Evolutionary conservation across 2,888 invertebrate genomes (phyloP), one percentile per base, ranked within the genome.

Genomic region (Synergus umbraculus): DNA sequence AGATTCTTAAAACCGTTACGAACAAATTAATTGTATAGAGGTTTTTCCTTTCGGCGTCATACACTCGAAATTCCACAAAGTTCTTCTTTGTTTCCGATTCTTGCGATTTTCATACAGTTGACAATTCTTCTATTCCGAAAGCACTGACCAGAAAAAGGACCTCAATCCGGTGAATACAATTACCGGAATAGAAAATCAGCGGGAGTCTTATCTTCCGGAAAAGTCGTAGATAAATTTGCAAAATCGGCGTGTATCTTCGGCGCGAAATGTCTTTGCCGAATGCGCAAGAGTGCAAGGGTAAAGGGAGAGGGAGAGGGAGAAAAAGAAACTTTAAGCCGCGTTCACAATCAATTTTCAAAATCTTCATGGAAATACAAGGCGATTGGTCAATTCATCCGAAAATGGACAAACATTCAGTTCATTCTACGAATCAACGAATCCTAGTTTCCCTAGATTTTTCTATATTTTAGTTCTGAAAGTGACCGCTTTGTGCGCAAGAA

Each of bases 231-330:
- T 15, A 73, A 73, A 37, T 58, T 54, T 73, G 54, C 54, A 49
- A 73, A 37, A 73, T 54, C 54, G 22, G 69, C 69, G 49, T 54
- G 54, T 49, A n/a, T 66, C n/a, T 73, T 73, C 73, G 73, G 73
- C 73, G 73, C 73, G 73, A 73, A 73, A 73, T 54, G 41, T 41
- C 41, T 58, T 54, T 58, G 12, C 54, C 49, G 73, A 73, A 37
- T n/a, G 18, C 18, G 63, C 18, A 4, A 2, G 29, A 5, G 9
- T 46, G 22, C 44, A 18, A 44, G 44, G 18, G 22, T 22, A 18
- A 44, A 46, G 18, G 9, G 22, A 0, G 2, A 29, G 22, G 22
- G 9, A n/a, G 13, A 29, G 63, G 22, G 29, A 12, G 63, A 29
- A 12, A 29, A 29, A 13, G 29, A 63, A 63, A 13, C 4, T 5